Evolutionary conservation across 2,888 invertebrate genomes (phyloP).

Genomic region (Rhopalosiphum nymphaeae): DNA sequence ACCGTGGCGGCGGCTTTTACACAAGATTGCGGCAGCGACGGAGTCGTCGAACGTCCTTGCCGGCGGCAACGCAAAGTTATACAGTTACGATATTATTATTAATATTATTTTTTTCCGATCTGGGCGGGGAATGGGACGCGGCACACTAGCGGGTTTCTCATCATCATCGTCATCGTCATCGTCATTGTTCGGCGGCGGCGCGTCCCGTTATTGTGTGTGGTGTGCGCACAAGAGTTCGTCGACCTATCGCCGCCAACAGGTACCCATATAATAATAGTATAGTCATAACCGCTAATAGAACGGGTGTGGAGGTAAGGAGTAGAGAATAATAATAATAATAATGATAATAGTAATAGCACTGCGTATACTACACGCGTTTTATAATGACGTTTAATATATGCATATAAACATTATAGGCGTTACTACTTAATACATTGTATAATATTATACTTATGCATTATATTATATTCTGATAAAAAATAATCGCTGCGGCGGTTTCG

Average conservation of each 20-base stretch:
- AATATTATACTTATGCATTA: not conserved
- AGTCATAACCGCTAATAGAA: slow-evolving; percentile 1
- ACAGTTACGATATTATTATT: slow-evolving; percentile 40
- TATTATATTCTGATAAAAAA: not conserved
- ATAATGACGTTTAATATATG: not conserved
- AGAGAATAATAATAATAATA: not conserved
- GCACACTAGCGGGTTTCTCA: slow-evolving; percentile 51
- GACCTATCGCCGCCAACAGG: slow-evolving; percentile 50
- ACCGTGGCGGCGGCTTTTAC: not conserved
- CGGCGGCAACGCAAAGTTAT: slow-evolving; percentile 33
- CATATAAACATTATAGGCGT: not conserved
- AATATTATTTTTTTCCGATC: not conserved
- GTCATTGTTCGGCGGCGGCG: slow-evolving; percentile 50
- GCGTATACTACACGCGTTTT: not conserved
- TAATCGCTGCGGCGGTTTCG: not conserved
- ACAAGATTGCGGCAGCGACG: slow-evolving; percentile 6
- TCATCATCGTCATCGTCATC: not conserved
- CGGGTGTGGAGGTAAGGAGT: not conserved
- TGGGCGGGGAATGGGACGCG: not conserved
- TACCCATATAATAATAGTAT: slow-evolving; percentile 20
- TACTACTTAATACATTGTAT: not conserved
- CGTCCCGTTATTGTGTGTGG: slow-evolving; percentile 46
- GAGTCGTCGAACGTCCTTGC: slow-evolving; percentile 64
- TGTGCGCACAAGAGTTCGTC: slow-evolving; percentile 33
- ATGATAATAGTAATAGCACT: not conserved